phyloP scores from a whole-genome alignment of 2,797 vertebrate species.

The Pogoniulus pusillus region DNA sequence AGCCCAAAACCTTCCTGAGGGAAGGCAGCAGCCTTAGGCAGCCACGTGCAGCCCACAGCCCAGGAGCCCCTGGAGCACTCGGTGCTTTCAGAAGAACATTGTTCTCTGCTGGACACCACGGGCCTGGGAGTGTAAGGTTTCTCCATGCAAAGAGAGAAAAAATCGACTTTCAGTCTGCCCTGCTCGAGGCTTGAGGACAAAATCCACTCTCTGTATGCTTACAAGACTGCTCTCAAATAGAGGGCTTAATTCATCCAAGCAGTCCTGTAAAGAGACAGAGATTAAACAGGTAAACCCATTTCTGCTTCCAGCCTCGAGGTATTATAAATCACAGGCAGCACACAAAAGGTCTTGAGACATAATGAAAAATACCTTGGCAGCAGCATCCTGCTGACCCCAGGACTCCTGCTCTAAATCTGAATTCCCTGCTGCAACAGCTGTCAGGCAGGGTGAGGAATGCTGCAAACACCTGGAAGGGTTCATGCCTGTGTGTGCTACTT shows the following conservation, averaged over 20 bases:
- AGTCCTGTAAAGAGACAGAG: not conserved
- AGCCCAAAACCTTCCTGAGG: not conserved
- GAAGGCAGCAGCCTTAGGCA: rapidly evolving
- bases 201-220: not conserved
- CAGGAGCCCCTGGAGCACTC: too few species aligned
- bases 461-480: not conserved
- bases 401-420: not conserved
- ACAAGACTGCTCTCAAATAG: not conserved
- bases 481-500: not conserved
- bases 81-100: not conserved
- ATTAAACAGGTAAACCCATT: not conserved
- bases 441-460: not conserved
- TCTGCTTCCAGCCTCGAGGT: not conserved
- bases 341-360: not conserved
- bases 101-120: not conserved
- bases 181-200: not conserved
- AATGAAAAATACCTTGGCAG: constrained; percentile 9
- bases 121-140: not conserved
- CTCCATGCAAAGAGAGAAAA: not conserved
- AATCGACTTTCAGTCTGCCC: not conserved
- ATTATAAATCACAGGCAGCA: not conserved
- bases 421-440: not conserved
- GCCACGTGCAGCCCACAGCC: rapidly evolving
- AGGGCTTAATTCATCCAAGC: not conserved
- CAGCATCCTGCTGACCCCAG: not conserved